A percentile compares a stretch with the other conserved stretches of the same genome.
phyloP scores from a whole-genome alignment of 2,797 vertebrate species.

The Poeciliopsis gracilis region DNA sequence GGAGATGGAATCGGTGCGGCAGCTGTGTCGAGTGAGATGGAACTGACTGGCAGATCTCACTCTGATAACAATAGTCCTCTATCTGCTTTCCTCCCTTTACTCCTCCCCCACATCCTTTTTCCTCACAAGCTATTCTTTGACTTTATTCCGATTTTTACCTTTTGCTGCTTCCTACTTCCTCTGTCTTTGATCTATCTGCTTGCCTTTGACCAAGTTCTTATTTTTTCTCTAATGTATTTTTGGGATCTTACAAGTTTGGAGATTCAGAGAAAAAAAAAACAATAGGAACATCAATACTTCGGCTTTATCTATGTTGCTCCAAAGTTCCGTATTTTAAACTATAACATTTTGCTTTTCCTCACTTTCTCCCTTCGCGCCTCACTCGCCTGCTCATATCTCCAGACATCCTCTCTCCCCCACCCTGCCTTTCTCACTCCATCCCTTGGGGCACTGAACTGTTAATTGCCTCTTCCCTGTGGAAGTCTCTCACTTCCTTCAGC shows the following conservation, averaged over 20 bases:
- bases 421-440: constrained; percentile 44
- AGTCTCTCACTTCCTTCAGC: constrained; percentile 68
- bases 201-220: constrained; percentile 31
- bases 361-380: constrained; percentile 25
- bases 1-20: constrained; percentile 61
- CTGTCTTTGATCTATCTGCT: constrained; percentile 43
- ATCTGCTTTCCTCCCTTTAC: constrained; percentile 29
- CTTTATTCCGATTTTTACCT: constrained; percentile 29
- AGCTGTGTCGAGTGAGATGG: constrained; percentile 61
- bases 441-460: constrained; percentile 70
- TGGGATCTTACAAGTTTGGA: constrained; percentile 41
- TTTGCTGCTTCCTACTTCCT: constrained; percentile 38
- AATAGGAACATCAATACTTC: background rate
- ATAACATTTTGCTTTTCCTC: constrained; percentile 13
- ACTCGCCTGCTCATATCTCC: constrained; percentile 44
- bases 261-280: constrained; percentile 20
- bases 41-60: constrained; percentile 72
- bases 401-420: constrained; percentile 38
- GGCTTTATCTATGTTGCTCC: constrained; percentile 16
- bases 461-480: constrained; percentile 80
- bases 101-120: constrained; percentile 26
- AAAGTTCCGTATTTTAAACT: constrained; percentile 52
- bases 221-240: constrained; percentile 38
- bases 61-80: constrained; percentile 53
- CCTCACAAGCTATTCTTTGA: constrained; percentile 42